Conservation (phyloP, 2,113 vertebrate species). For the Gadus chalcogrammus region DNA sequence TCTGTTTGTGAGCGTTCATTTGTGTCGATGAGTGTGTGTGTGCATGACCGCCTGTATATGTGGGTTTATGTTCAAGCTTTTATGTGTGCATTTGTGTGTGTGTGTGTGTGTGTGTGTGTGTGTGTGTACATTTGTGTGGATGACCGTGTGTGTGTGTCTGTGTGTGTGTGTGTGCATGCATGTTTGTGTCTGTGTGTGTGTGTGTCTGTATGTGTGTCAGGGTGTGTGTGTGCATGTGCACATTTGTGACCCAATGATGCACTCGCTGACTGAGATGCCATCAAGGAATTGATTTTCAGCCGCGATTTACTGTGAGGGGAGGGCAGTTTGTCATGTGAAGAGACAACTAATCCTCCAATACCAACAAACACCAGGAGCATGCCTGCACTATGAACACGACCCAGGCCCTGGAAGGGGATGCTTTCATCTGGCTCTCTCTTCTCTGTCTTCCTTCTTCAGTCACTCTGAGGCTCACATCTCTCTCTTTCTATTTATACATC, state of each 20-base stretch:
- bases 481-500: background rate
- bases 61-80: background rate
- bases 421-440: too few species aligned
- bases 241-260: conserved; percentile 60
- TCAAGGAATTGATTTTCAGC: conserved; percentile 74
- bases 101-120: background rate
- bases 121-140: too few species aligned
- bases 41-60: background rate
- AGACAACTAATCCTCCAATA: conserved; percentile 73
- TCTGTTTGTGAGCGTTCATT: too few species aligned
- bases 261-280: conserved; percentile 62
- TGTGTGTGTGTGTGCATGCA: too few species aligned
- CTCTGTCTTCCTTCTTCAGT: too few species aligned
- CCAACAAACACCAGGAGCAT: conserved; percentile 67
- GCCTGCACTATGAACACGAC: conserved; percentile 36
- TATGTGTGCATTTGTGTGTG: too few species aligned
- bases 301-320: conserved; percentile 51
- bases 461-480: too few species aligned
- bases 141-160: too few species aligned
- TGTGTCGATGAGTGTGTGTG: too few species aligned
- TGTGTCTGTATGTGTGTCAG: conserved; percentile 16
- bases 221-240: conserved; percentile 20
- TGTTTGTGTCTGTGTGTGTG: background rate
- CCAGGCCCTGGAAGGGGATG: too few species aligned
- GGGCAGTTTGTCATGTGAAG: conserved; percentile 69